phyloP scores from a whole-genome alignment of 2,888 invertebrate genomes.

The Antheraea yamamai region DNA sequence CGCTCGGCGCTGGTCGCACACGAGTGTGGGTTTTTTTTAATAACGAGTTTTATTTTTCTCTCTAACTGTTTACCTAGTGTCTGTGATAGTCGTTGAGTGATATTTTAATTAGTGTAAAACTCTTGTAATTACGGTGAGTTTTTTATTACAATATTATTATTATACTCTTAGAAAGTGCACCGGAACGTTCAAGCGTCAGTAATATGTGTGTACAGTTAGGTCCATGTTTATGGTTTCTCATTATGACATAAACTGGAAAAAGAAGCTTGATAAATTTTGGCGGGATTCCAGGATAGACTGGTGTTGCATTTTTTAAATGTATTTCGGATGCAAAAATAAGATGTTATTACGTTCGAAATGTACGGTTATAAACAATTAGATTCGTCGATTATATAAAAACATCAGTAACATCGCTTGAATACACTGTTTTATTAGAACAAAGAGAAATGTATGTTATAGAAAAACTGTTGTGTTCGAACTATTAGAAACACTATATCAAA shows the following conservation, averaged over 20 bases:
- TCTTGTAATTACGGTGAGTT: slow-evolving; percentile 43
- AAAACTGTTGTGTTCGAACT: background rate
- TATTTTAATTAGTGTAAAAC: slow-evolving; percentile 47
- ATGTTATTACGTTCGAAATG: background rate
- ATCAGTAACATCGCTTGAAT: background rate
- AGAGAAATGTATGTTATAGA: background rate
- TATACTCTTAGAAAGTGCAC: background rate
- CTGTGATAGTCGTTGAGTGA: slow-evolving; percentile 60
- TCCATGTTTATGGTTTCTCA: background rate
- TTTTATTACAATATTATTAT: background rate
- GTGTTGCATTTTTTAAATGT: background rate
- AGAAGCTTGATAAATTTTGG: background rate
- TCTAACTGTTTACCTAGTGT: slow-evolving; percentile 38
- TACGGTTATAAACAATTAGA: background rate
- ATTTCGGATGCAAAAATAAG: background rate
- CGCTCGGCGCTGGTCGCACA: slow-evolving; percentile 36
- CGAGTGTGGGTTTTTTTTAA: slow-evolving; percentile 30
- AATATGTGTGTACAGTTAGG: background rate
- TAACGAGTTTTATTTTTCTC: background rate
- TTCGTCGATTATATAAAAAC: background rate
- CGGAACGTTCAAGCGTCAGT: background rate
- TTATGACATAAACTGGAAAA: background rate
- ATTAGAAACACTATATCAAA: background rate
- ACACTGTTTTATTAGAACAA: no score
- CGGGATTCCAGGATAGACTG: background rate